phyloP scores from a whole-genome alignment of 2,113 vertebrate species.

The Prolemur simus region DNA sequence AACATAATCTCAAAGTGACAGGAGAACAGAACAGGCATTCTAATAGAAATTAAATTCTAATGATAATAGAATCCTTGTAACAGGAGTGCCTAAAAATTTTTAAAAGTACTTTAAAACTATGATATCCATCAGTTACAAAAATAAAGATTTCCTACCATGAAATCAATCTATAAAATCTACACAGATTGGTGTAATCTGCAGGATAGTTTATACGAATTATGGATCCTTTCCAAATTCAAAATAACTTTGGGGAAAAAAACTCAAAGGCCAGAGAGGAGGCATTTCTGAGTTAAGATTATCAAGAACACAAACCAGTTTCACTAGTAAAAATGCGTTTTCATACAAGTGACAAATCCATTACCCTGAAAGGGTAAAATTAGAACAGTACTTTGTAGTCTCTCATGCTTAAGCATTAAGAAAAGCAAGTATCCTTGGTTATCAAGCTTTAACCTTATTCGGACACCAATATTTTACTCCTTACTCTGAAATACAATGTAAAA shows the following conservation, averaged over 20 bases:
- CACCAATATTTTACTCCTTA: background rate
- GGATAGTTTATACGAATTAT: background rate
- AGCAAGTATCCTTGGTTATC: background rate
- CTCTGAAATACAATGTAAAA: background rate
- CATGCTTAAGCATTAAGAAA: conserved; percentile 32
- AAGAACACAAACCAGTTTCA: conserved; percentile 9
- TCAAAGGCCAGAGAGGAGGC: background rate
- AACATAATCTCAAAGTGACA: background rate
- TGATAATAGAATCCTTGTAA: background rate
- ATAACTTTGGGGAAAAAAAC: background rate
- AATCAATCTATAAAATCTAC: conserved; percentile 45
- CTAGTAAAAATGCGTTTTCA: background rate
- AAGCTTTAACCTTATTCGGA: conserved; percentile 28
- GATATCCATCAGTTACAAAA: conserved; percentile 33
- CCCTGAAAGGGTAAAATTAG: background rate
- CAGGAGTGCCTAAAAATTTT: conserved; percentile 16
- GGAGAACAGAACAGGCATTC: background rate
- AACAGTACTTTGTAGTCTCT: background rate
- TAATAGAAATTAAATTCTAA: background rate
- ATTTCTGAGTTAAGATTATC: conserved; percentile 35
- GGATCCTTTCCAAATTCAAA: conserved; percentile 34
- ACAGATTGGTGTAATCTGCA: background rate
- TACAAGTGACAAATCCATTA: background rate
- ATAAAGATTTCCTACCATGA: conserved; percentile 34
- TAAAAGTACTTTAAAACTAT: conserved; percentile 50